phyloP scores from a whole-genome alignment of 2,888 invertebrate genomes.

The Poecilus cupreus region DNA sequence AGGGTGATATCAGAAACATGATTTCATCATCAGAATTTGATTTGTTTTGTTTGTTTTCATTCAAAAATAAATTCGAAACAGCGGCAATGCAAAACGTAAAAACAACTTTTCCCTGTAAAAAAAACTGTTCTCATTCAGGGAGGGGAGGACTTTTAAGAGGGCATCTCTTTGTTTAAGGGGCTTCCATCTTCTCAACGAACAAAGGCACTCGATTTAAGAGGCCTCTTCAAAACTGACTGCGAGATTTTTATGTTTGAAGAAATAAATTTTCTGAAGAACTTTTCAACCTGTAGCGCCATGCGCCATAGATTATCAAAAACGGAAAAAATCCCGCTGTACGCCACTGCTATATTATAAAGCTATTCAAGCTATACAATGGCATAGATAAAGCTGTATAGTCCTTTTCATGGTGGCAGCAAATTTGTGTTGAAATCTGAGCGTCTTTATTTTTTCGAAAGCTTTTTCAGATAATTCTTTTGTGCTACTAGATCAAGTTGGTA shows the following conservation, averaged over 20 bases:
- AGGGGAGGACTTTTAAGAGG: constrained; percentile 17
- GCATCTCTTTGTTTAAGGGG: constrained; percentile 53
- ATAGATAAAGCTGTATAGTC: neutral
- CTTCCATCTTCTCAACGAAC: constrained; percentile 54
- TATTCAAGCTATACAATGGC: constrained; percentile 19
- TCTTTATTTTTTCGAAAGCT: constrained; percentile 18
- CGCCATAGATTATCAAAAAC: constrained; percentile 10
- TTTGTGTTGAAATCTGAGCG: constrained; percentile 8
- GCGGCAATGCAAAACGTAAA: neutral
- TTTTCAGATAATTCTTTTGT: constrained; percentile 21
- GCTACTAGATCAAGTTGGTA: neutral
- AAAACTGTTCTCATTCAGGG: constrained; percentile 3
- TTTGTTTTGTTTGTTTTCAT: neutral
- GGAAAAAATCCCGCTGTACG: neutral
- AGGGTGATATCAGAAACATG: neutral
- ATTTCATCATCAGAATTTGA: neutral
- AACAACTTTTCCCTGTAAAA: constrained; percentile 8
- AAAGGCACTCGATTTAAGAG: constrained; percentile 57
- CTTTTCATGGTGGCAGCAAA: constrained; percentile 20
- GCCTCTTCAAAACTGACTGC: constrained; percentile 51
- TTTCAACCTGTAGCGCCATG: constrained; percentile 55
- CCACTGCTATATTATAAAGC: constrained; percentile 18
- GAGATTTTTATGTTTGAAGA: constrained; percentile 56
- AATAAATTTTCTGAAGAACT: constrained; percentile 54
- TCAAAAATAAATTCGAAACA: constrained; percentile 1